A percentile compares a stretch with the other conserved stretches of the same genome.
These are phyloP conservation scores for Amiota minor DNA, from an alignment of 2,888 invertebrate species.

Conservation along the genomic window DNA sequence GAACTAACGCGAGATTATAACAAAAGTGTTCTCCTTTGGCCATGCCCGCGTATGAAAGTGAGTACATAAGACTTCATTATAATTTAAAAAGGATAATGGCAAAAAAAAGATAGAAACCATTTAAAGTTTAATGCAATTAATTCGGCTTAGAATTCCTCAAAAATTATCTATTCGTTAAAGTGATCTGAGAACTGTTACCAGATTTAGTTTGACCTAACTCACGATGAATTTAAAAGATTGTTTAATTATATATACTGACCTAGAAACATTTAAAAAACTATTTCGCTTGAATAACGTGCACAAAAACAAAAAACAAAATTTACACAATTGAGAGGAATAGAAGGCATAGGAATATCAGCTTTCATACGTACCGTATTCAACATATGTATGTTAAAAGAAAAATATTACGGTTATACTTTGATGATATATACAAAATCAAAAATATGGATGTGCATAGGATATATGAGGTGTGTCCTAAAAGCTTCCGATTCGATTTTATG, in stretches of 20 bases:
- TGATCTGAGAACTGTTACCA: too few relatives aligned
- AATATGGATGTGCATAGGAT: background rate
- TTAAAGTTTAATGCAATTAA: conserved; percentile 29
- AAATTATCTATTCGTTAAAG: too few relatives aligned
- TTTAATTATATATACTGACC: too few relatives aligned
- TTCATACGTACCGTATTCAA: background rate
- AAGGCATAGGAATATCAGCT: background rate
- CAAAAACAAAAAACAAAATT: too few relatives aligned
- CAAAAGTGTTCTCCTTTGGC: conserved; percentile 72
- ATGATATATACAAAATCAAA: background rate
- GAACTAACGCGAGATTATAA: conserved; percentile 70
- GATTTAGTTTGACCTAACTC: too few relatives aligned
- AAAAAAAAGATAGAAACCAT: conserved; percentile 4
- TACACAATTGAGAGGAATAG: too few relatives aligned
- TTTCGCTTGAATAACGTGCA: too few relatives aligned
- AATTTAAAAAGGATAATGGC: conserved; percentile 1
- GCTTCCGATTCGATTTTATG: too few relatives aligned
- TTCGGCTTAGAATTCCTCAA: background rate
- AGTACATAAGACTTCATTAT: conserved; percentile 49
- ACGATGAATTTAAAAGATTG: too few relatives aligned
- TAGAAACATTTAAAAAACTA: too few relatives aligned
- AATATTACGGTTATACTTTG: background rate
- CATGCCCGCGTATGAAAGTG: conserved; percentile 73
- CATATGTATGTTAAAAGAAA: background rate
- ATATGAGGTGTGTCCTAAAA: too few relatives aligned